Base-by-base conservation (phyloP, 2,888 invertebrate species). In the Pandemis cinnamomeana region DNA sequence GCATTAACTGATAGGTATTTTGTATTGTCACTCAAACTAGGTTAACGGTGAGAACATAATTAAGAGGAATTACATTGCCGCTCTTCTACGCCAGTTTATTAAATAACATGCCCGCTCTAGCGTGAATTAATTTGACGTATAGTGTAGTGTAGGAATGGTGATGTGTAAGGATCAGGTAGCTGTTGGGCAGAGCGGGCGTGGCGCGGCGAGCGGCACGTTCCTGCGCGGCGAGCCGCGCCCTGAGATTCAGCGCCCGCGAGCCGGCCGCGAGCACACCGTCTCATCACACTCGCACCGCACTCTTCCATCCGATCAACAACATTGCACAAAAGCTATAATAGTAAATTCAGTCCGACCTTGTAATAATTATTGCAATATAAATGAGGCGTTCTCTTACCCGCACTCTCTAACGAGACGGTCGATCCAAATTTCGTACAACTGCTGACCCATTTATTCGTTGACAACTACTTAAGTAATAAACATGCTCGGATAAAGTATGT, bases 161-260 rank as follows among this genome's bases (percentile, higher is more conserved):
- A 51, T 13, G 51, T 42, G 58, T 46, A 36, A 64, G 20, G 64
- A 46, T 36, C 42, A 7, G 71, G 13, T 11, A n/a, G 64, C 66
- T 8, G 58, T 4, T 8, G 8, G 55, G 55, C 4, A 55, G 20
- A 55, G 55, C 55, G 20, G 55, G 20, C n/a, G 53, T n/a, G 15
- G 51, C 51, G 51, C 53, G 62, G 69, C 55, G 58, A 7, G 58
- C 10, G 51, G 51, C 67, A 36, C 20, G 55, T 36, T 11, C 77
- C 82, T 77, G 78, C 84, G 75, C 78, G 81, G 81, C 86, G 86
- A 82, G 85, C 82, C 76, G 79, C 82, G 83, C 85, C 86, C 83
- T 91, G 92, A 93, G 93, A 93, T 93, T 93, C 93, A 84, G 85
- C 86, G 89, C 85, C 84, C 86, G 84, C 87, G 83, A 79, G 76